phyloP scores from a whole-genome alignment of 2,113 vertebrate genomes.

The Sorex fumeus region DNA sequence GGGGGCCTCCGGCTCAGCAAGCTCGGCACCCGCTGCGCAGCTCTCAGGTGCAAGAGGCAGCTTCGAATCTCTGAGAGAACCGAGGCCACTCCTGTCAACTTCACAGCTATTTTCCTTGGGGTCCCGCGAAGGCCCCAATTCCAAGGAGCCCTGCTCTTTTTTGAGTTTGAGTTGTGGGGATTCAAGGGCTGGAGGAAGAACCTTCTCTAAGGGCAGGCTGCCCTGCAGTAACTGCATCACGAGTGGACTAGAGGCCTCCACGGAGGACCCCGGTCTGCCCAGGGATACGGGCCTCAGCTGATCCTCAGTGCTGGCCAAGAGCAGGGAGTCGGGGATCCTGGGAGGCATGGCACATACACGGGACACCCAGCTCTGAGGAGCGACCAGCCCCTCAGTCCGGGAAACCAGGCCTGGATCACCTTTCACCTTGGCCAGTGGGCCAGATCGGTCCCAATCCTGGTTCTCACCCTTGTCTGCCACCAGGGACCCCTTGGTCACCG shows the following conservation, averaged over 20 bases:
- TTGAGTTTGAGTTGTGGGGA: slow-evolving; percentile 32
- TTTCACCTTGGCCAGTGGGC: background rate
- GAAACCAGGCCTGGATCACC: background rate
- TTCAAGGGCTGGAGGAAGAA: slow-evolving; percentile 90
- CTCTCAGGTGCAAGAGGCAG: slow-evolving; percentile 62
- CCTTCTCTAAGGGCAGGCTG: slow-evolving; percentile 91
- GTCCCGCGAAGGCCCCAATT: slow-evolving; percentile 44
- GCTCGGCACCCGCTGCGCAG: background rate
- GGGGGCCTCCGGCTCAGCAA: slow-evolving; percentile 46
- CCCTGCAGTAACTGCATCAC: slow-evolving; percentile 94
- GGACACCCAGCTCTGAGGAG: slow-evolving; percentile 75
- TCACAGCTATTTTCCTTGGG: background rate
- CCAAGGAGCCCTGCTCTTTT: background rate
- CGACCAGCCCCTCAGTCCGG: background rate
- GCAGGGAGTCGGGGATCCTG: slow-evolving; percentile 66
- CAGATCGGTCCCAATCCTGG: background rate
- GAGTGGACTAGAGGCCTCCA: slow-evolving; percentile 92
- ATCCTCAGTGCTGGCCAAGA: slow-evolving; percentile 3
- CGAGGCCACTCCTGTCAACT: slow-evolving; percentile 48
- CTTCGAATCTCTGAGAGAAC: background rate
- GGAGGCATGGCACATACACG: slow-evolving; percentile 47
- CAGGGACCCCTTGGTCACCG: slow-evolving; percentile 16
- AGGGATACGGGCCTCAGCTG: slow-evolving; percentile 74
- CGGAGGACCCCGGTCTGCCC: slow-evolving; percentile 84
- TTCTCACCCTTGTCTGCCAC: slow-evolving; percentile 1